Conservation (phyloP, 2,888 invertebrate species). For the Monopis laevigella region DNA sequence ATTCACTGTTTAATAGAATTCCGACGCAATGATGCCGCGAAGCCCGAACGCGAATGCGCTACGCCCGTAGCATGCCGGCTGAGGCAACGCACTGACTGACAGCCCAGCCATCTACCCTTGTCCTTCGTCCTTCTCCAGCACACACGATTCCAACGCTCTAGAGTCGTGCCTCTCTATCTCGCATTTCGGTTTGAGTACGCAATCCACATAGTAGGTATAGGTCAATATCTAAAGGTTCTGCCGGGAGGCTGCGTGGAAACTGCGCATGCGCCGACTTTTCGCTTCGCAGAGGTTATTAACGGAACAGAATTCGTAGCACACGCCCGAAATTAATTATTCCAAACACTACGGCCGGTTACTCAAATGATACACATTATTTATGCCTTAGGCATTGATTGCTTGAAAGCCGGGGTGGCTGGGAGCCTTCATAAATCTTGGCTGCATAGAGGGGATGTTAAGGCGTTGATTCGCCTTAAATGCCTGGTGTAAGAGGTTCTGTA, state of each 20-base stretch:
- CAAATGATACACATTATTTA: constrained; percentile 31
- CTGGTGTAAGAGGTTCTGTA: constrained; percentile 1
- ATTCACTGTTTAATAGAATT: constrained; percentile 1
- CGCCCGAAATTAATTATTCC: constrained; percentile 56
- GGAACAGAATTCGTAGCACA: constrained; percentile 31
- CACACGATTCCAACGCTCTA: constrained; percentile 22
- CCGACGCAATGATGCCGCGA: neutral
- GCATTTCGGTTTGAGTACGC: constrained; percentile 34
- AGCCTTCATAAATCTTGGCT: constrained; percentile 5
- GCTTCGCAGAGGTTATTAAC: constrained; percentile 33
- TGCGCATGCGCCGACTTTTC: constrained; percentile 47
- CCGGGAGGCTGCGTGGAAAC: constrained; percentile 51
- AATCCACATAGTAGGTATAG: constrained; percentile 64
- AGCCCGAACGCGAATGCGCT: constrained; percentile 13
- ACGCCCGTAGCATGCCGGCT: constrained; percentile 39
- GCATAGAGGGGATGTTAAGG: constrained; percentile 8
- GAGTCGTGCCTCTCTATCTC: constrained; percentile 31
- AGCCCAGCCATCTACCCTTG: constrained; percentile 37
- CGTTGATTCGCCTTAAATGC: constrained; percentile 9
- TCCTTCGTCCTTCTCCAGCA: constrained; percentile 32
- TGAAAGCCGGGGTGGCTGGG: neutral
- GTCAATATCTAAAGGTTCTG: constrained; percentile 55
- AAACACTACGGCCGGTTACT: constrained; percentile 29
- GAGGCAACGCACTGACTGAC: constrained; percentile 49
- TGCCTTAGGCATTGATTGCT: constrained; percentile 17